These are phyloP conservation scores for Campylorhamphus procurvoides DNA, from an alignment of 2,113 vertebrate species.

Conservation along the genomic window DNA sequence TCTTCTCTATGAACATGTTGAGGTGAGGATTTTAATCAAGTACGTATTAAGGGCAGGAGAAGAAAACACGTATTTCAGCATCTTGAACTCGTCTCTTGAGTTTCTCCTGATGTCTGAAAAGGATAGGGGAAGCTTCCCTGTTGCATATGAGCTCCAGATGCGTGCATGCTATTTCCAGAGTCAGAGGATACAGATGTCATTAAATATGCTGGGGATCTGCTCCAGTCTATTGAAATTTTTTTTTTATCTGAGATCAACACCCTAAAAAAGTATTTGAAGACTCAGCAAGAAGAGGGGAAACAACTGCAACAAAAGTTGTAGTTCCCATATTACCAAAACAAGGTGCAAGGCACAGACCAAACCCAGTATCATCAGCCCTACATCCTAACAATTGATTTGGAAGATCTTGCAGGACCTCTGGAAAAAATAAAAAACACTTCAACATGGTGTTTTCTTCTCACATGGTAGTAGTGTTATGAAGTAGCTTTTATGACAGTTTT, in stretches of 20 bases:
- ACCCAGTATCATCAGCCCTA: not conserved
- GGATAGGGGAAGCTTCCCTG: not conserved
- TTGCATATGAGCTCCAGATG: slow-evolving; percentile 65
- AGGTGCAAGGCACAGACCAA: slow-evolving; percentile 1
- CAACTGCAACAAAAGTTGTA: slow-evolving; percentile 5
- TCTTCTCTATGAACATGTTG: not conserved
- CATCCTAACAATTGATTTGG: not conserved
- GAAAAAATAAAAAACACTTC: not conserved
- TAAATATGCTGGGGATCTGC: slow-evolving; percentile 52
- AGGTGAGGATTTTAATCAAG: not conserved
- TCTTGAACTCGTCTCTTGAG: not conserved
- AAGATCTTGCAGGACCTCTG: not conserved
- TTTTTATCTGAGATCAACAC: slow-evolving; percentile 56
- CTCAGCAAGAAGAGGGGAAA: slow-evolving; percentile 48
- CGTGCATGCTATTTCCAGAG: slow-evolving; percentile 20
- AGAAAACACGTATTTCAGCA: not conserved
- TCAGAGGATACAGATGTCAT: slow-evolving; percentile 60
- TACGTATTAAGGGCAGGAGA: not conserved
- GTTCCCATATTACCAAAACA: not conserved
- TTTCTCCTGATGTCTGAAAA: slow-evolving; percentile 24
- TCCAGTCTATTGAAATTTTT: slow-evolving; percentile 37
- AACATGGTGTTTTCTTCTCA: not conserved
- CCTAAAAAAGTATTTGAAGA: slow-evolving; percentile 50
- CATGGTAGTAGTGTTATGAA: not conserved
- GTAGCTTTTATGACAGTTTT: not conserved